Conservation (phyloP, 2,113 vertebrate species). For the Balaeniceps rex region DNA sequence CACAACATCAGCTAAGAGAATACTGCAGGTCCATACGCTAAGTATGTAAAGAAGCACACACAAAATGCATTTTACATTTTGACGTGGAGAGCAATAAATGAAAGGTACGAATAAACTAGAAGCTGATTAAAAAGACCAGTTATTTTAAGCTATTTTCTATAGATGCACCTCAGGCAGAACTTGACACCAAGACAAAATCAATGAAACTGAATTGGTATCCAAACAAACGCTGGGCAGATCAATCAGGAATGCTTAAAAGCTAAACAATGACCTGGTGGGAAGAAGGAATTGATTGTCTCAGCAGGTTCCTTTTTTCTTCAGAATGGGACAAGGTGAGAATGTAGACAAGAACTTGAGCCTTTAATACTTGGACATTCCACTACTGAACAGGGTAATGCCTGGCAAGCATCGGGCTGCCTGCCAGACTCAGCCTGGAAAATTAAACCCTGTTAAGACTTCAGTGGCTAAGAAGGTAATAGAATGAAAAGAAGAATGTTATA, state of each 20-base stretch:
- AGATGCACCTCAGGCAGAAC: slow-evolving; percentile 5
- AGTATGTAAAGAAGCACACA: background rate
- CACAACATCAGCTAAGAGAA: background rate
- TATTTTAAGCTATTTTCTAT: slow-evolving; percentile 11
- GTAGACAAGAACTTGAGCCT: background rate
- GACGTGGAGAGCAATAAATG: background rate
- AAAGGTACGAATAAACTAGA: slow-evolving; percentile 3
- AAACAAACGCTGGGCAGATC: background rate
- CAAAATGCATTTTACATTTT: background rate
- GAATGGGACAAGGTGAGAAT: background rate
- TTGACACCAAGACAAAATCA: slow-evolving; percentile 20
- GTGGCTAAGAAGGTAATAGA: background rate
- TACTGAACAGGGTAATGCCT: background rate
- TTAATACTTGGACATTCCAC: background rate
- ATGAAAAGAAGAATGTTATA: background rate
- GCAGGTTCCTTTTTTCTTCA: background rate
- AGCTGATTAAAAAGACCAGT: background rate
- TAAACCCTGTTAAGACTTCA: background rate
- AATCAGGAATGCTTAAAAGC: background rate
- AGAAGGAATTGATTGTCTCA: background rate
- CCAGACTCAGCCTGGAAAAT: background rate
- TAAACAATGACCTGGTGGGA: background rate
- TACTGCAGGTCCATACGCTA: background rate
- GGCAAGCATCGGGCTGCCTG: background rate
- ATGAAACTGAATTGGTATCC: background rate